phyloP scores from a whole-genome alignment of 2,113 vertebrate genomes.

The Trogon melanurus region DNA sequence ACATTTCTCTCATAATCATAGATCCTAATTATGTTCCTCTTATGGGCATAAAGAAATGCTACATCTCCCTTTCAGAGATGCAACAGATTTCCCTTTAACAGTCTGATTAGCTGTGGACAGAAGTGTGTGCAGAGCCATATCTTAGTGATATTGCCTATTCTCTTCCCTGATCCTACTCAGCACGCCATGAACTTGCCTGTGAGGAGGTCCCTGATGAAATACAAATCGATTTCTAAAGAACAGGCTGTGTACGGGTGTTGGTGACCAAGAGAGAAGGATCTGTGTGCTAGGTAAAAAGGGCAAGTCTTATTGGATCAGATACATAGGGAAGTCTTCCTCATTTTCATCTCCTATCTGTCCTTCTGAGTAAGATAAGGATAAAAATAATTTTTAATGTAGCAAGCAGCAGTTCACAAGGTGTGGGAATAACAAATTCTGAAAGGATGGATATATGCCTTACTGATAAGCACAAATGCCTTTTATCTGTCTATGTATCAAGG shows the following conservation, averaged over 20 bases:
- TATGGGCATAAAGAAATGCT: neutral
- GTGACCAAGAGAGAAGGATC: neutral
- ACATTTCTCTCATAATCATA: neutral
- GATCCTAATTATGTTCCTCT: neutral
- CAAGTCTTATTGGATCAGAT: neutral
- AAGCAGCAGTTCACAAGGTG: neutral
- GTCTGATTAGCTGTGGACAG: neutral
- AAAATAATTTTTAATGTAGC: neutral
- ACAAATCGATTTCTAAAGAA: neutral
- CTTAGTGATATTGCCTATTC: neutral
- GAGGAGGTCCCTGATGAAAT: neutral
- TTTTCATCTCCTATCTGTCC: neutral
- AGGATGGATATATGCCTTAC: neutral
- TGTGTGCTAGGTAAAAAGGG: neutral
- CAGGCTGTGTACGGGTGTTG: neutral
- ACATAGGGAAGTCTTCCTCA: neutral
- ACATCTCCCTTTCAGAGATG: neutral
- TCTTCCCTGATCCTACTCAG: rapidly evolving
- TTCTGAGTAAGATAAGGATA: neutral
- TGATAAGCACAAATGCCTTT: neutral
- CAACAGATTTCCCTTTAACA: neutral
- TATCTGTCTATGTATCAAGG: neutral
- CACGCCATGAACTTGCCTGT: neutral
- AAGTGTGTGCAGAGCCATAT: neutral
- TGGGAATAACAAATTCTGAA: neutral